Conservation (phyloP, 2,113 vertebrate species). For the Cyphomyrus plagiostoma region DNA sequence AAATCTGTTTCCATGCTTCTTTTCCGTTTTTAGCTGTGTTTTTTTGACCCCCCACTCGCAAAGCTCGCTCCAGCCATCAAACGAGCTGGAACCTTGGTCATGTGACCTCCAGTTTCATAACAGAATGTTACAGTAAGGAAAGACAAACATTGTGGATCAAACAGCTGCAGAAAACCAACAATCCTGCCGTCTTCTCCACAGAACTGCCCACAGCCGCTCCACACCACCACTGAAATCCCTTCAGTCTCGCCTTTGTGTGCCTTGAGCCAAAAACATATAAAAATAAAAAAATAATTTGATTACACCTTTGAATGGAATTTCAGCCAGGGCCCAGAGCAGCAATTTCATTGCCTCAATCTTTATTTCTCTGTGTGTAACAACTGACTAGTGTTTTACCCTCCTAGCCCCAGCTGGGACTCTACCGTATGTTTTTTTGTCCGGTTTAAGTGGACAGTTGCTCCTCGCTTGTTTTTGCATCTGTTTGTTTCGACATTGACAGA, state of each 20-base stretch:
- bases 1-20: background rate
- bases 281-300: slow-evolving; percentile 43
- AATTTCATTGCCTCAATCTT: slow-evolving; percentile 38
- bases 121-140: background rate
- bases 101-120: background rate
- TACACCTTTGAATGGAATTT: slow-evolving; percentile 39
- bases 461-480: slow-evolving; percentile 29
- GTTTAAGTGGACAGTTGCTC: slow-evolving; percentile 35
- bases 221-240: slow-evolving; percentile 26
- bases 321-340: slow-evolving; percentile 35
- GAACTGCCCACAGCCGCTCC: slow-evolving; percentile 20
- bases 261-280: slow-evolving; percentile 29
- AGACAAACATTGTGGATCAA: background rate
- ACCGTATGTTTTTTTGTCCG: slow-evolving; percentile 13
- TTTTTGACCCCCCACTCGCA: background rate
- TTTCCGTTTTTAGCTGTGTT: background rate
- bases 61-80: background rate
- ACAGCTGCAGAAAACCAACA: slow-evolving; percentile 26
- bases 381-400: slow-evolving; percentile 40
- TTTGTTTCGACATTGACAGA: slow-evolving; percentile 22
- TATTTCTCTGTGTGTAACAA: slow-evolving; percentile 40
- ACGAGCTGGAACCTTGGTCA: background rate
- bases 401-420: background rate
- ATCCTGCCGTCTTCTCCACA: slow-evolving; percentile 34
- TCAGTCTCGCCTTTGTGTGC: slow-evolving; percentile 1